These are phyloP conservation scores for Pan paniscus DNA, from an alignment of 2,113 vertebrate species.

Conservation along the genomic window DNA sequence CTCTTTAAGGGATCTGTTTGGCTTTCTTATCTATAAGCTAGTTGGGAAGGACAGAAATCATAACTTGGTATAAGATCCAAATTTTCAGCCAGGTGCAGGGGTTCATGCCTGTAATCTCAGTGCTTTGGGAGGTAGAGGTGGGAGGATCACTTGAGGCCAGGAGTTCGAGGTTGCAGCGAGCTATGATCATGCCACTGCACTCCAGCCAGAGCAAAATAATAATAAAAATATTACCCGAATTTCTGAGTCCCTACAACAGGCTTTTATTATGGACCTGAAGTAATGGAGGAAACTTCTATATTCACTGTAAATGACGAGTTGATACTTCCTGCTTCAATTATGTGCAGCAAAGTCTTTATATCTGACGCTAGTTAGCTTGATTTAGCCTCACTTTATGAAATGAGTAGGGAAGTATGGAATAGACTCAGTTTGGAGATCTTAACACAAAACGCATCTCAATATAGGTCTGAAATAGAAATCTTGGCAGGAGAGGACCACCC, in stretches of 20 bases:
- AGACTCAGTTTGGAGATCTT: background rate
- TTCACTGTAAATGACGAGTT: background rate
- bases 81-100: too few relatives aligned
- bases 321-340: background rate
- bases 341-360: background rate
- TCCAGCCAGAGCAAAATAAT: too few relatives aligned
- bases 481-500: background rate
- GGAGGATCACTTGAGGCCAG: too few relatives aligned
- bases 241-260: background rate
- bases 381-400: slow-evolving; percentile 13
- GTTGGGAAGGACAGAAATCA: background rate
- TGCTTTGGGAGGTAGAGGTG: too few relatives aligned
- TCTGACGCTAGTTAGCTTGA: background rate
- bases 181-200: too few relatives aligned
- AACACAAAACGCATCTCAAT: background rate
- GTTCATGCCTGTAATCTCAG: too few relatives aligned
- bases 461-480: background rate
- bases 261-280: slow-evolving; percentile 23
- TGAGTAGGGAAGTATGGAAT: background rate
- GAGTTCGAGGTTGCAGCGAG: too few relatives aligned
- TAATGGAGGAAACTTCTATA: background rate
- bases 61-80: background rate
- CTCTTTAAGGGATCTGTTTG: background rate
- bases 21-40: slow-evolving; percentile 21
- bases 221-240: too few relatives aligned